A percentile compares a stretch with the other conserved stretches of the same genome.
Evolutionary conservation across 2,797 vertebrate species (phyloP).

Genomic region (Spinus olivaceus): DNA sequence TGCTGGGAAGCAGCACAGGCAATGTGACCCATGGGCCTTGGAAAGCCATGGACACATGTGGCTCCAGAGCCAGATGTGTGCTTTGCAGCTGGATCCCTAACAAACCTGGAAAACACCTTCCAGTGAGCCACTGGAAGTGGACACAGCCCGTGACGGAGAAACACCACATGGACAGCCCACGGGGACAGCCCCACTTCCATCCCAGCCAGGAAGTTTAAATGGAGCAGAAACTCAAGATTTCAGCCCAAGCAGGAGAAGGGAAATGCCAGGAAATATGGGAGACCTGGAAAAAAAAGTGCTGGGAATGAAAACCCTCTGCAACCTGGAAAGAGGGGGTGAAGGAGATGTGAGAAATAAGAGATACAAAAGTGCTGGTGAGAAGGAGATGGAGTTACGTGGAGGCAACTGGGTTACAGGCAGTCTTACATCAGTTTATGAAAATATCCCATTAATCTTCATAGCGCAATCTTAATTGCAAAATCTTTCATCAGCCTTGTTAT

Average conservation of each 20-base stretch:
- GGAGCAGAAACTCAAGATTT: neutral
- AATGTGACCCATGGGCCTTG: neutral
- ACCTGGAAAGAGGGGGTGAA: neutral
- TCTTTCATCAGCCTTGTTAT: slow-evolving; percentile 75
- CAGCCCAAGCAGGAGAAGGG: neutral
- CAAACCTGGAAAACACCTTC: neutral
- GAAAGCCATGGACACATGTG: neutral
- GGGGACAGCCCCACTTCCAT: neutral
- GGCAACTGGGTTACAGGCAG: slow-evolving; percentile 45
- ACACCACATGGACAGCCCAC: accelerated
- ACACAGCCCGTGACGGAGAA: accelerated
- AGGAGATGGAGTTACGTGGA: neutral
- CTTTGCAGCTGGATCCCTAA: neutral
- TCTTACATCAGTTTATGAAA: slow-evolving; percentile 70
- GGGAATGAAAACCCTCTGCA: neutral
- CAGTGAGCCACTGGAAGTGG: neutral
- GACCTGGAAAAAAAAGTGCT: neutral
- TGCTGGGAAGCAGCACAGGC: neutral
- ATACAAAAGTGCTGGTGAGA: neutral
- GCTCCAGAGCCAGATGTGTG: neutral
- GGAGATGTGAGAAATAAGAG: neutral
- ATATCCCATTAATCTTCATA: slow-evolving; percentile 76
- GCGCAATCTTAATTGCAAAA: slow-evolving; percentile 74
- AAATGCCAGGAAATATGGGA: neutral
- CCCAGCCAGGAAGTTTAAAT: neutral